phyloP scores from a whole-genome alignment of 2,888 invertebrate species.

The Polydrusus pterygomalis region DNA sequence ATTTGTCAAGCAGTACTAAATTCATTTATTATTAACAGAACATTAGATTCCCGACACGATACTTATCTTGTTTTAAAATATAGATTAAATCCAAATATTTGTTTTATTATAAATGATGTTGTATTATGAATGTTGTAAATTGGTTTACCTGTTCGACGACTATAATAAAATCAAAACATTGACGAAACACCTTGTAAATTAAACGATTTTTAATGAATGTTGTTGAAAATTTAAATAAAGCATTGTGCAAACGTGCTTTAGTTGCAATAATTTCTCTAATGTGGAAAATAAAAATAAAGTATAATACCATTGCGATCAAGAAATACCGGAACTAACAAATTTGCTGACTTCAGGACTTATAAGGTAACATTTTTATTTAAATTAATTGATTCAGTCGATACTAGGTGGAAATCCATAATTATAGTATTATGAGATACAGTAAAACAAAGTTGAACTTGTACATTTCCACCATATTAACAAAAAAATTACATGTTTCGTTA shows the following conservation, averaged over 20 bases:
- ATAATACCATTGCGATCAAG: too few relatives aligned
- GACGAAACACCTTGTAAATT: constrained; percentile 37
- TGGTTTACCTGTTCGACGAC: constrained; percentile 23
- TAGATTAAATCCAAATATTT: constrained; percentile 36
- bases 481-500: too few relatives aligned
- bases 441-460: too few relatives aligned
- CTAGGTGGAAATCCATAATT: too few relatives aligned
- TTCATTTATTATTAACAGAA: constrained; percentile 6
- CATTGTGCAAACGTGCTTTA: constrained; percentile 1
- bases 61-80: constrained; percentile 20
- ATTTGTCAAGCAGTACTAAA: constrained; percentile 5
- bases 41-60: neutral
- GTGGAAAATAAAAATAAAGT: neutral
- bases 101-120: constrained; percentile 24
- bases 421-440: too few relatives aligned
- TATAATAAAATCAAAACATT: constrained; percentile 33
- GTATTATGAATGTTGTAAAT: constrained; percentile 15
- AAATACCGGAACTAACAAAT: too few relatives aligned
- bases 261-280: too few relatives aligned
- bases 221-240: constrained; percentile 16
- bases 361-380: too few relatives aligned
- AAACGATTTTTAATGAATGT: constrained; percentile 11
- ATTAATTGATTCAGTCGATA: too few relatives aligned
- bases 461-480: too few relatives aligned
- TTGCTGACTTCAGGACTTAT: too few relatives aligned